These are phyloP conservation scores for Bombus confusus DNA, from an alignment of 1,140 invertebrate species.

Conservation along the genomic window DNA sequence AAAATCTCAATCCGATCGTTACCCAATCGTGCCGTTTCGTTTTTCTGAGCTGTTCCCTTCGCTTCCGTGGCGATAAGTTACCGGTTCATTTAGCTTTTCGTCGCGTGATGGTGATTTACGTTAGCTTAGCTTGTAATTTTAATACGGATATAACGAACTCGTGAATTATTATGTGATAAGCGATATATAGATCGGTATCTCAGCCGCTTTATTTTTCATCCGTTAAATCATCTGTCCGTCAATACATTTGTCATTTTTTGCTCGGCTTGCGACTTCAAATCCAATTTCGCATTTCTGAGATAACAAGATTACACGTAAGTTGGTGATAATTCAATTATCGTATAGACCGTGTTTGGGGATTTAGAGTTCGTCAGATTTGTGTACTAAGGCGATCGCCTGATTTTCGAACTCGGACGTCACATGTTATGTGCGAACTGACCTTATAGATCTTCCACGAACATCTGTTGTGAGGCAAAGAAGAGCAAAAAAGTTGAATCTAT, in stretches of 20 bases:
- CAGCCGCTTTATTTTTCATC: not conserved
- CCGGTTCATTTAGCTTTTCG: too few species aligned
- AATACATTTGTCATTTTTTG: too few species aligned
- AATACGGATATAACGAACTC: too few species aligned
- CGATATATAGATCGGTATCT: not conserved
- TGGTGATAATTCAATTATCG: not conserved
- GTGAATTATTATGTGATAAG: too few species aligned
- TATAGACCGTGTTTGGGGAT: not conserved
- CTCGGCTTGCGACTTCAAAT: not conserved
- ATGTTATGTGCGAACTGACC: not conserved
- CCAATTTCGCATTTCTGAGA: not conserved
- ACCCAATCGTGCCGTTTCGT: not conserved
- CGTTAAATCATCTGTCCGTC: too few species aligned
- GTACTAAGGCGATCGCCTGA: not conserved
- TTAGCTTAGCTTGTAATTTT: too few species aligned
- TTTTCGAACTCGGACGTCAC: not conserved
- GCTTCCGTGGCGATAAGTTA: not conserved
- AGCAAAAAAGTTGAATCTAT: not conserved
- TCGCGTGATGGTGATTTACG: too few species aligned
- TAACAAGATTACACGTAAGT: not conserved
- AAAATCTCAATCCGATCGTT: too few species aligned
- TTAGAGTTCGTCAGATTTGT: not conserved
- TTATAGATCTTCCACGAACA: conserved; percentile 3
- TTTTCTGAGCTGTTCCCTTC: not conserved
- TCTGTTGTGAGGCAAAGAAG: not conserved